Evolutionary conservation across 92 coral and sea anemone genomes (phyloP).

Genomic region (Desmophyllum pertusum): DNA sequence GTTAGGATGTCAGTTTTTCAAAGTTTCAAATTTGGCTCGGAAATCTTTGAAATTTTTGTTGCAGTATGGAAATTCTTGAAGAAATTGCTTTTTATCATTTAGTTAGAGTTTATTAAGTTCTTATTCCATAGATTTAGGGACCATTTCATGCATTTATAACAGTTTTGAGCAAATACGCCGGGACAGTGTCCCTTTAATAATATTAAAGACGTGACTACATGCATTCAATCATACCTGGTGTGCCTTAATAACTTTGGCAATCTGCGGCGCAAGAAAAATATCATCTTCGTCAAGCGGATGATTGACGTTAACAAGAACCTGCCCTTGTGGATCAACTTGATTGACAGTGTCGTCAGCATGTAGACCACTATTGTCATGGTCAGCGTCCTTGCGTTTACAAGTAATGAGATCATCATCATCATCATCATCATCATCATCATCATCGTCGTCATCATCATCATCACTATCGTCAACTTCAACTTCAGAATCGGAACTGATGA

Average conservation of each 20-base stretch:
- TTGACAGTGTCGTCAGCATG: conserved; percentile 85
- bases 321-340: conserved; percentile 75
- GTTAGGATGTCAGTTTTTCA: too few relatives aligned
- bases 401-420: conserved; percentile 20
- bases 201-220: too few relatives aligned
- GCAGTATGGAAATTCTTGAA: too few relatives aligned
- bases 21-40: too few relatives aligned
- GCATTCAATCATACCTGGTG: conserved; percentile 77
- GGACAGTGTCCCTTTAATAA: too few relatives aligned
- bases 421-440: conserved; percentile 34
- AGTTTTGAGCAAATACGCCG: too few relatives aligned
- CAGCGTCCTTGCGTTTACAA: conserved; percentile 23
- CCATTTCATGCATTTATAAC: too few relatives aligned
- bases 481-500: conserved; percentile 70
- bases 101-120: too few relatives aligned
- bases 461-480: conserved; percentile 59
- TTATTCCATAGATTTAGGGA: too few relatives aligned
- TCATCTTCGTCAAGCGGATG: conserved; percentile 93
- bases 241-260: conserved; percentile 80
- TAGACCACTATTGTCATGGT: conserved; percentile 86
- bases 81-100: too few relatives aligned
- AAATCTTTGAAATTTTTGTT: too few relatives aligned
- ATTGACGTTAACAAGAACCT: conserved; percentile 85
- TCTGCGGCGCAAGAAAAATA: conserved; percentile 82
- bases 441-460: conserved; percentile 38